Base-by-base conservation (phyloP, 2,113 vertebrate genomes). In the Nothocercus julius region DNA sequence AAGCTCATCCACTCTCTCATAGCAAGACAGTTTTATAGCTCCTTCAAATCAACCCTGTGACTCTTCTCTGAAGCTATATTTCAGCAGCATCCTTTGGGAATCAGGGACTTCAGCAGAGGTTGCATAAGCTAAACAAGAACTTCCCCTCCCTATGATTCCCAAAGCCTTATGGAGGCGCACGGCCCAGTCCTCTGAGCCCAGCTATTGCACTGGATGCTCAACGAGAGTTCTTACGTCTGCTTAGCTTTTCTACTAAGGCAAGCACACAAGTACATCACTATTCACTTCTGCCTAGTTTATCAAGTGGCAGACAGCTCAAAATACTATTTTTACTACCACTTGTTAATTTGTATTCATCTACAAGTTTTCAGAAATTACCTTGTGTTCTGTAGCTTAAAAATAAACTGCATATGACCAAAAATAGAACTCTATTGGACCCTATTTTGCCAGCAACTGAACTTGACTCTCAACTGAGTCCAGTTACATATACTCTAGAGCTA, bases 121-220 rank as follows among this genome's bases (percentile, higher is more conserved):
- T 84, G 45, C 66, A 24, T 3, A 1, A 0, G 32, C 30, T 77
- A 58, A 64, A 34, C 28, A 14, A 36, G 27, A 56, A 18, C 22
- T 40, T 19, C 22, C 24, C 9, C 1, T 2, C 53, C 19, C 5
- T 4, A 9, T 10, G 19, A 21, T 3, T 27, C 22, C 44, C 3
- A 7, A 16, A 4, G 28, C 66, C 70, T 40, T 38, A 22, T 3
- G 51, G 0, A 62, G 53, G 32, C 30, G 19, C 34, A 18, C 15
- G 30, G 45, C 45, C 66, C 49, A 14, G 3, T 7, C 20, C n/a
- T n/a, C n/a, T n/a, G n/a, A n/a, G n/a, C n/a, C n/a, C n/a, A n/a
- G n/a, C 20, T 47, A 30, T 13, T 8, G 40, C 34, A 30, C 2
- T 36, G 13, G 67, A 44, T 66, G 58, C 28, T 49, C 44, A 40